Evolutionary conservation across 1,140 invertebrate genomes (phyloP).

Genomic region (Caenorhabditis briggsae): DNA sequence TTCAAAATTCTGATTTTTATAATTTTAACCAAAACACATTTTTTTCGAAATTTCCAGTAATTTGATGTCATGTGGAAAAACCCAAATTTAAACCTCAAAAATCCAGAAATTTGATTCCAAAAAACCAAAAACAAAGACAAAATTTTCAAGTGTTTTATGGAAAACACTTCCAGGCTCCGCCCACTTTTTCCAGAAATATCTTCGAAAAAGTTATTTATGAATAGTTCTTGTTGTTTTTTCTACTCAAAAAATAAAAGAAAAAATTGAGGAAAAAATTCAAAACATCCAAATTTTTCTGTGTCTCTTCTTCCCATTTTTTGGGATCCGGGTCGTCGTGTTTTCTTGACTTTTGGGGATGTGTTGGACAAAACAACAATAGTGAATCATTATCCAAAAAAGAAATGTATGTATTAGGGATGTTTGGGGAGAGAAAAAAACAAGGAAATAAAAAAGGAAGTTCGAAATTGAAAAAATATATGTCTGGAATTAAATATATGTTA

Average conservation of each 20-base stretch:
- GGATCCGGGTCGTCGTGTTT: neutral
- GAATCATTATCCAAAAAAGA: slow-evolving; percentile 1
- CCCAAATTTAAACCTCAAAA: too few species aligned
- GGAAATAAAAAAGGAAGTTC: too few species aligned
- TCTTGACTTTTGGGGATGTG: neutral
- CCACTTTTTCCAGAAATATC: neutral
- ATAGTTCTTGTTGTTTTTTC: neutral
- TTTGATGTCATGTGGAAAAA: too few species aligned
- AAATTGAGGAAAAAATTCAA: neutral
- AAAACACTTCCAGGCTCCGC: neutral
- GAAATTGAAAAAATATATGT: too few species aligned
- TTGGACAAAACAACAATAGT: neutral
- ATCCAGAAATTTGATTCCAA: neutral
- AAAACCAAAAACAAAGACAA: neutral
- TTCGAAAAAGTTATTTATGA: neutral
- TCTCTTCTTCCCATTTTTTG: too few species aligned
- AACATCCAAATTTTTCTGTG: neutral
- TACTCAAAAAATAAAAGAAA: neutral
- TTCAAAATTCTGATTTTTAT: too few species aligned
- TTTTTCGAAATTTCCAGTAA: too few species aligned
- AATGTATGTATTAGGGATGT: too few species aligned
- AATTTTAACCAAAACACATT: too few species aligned
- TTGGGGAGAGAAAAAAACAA: too few species aligned
- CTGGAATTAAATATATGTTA: too few species aligned
- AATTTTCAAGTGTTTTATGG: neutral